These are phyloP conservation scores for Meta bourneti DNA, from an alignment of 2,888 invertebrate genomes.

Conservation along the genomic window DNA sequence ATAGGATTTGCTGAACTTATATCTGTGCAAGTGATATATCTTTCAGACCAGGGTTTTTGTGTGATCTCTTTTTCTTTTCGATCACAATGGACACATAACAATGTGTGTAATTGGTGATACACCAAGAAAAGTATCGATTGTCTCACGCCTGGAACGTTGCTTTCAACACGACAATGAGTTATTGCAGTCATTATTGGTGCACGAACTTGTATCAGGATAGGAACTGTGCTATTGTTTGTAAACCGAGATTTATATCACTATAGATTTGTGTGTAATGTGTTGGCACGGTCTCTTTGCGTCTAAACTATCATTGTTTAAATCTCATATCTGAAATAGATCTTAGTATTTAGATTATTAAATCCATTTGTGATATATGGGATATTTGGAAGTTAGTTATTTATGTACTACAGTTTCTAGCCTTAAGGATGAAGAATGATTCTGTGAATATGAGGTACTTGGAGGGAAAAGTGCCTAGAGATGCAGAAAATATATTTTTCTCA, in stretches of 20 bases:
- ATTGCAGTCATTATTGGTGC: background rate
- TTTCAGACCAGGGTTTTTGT: background rate
- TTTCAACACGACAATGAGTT: background rate
- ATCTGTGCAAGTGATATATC: too few species aligned
- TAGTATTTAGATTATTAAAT: too few species aligned
- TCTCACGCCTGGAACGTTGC: background rate
- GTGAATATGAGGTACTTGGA: too few species aligned
- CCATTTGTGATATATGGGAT: too few species aligned
- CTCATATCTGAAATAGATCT: too few species aligned
- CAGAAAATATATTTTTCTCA: too few species aligned
- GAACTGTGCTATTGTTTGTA: background rate
- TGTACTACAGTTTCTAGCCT: too few species aligned
- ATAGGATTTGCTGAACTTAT: too few species aligned
- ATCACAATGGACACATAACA: background rate
- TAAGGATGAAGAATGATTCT: too few species aligned
- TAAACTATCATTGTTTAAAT: background rate
- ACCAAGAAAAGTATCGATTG: background rate
- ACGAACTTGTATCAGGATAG: background rate
- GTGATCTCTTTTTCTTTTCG: background rate
- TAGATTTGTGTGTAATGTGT: background rate
- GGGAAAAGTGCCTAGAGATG: too few species aligned
- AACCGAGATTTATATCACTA: background rate
- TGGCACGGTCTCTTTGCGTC: background rate
- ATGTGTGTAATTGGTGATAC: background rate
- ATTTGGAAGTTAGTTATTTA: too few species aligned